Evolutionary conservation across 2,888 invertebrate genomes (phyloP).

Genomic region (Kuschelorhynchus macadamiae): DNA sequence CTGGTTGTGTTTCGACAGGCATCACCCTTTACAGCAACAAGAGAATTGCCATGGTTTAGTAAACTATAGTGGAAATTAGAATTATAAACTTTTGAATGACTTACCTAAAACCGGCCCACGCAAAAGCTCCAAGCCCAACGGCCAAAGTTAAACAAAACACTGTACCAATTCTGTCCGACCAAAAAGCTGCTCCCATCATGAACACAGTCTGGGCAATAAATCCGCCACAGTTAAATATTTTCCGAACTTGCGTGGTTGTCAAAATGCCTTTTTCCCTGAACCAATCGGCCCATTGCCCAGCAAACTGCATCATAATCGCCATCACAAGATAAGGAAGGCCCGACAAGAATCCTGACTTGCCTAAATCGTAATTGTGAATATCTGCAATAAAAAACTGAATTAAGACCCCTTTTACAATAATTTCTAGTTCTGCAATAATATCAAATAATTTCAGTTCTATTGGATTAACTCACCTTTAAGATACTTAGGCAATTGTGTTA

Average conservation of each 20-base stretch:
- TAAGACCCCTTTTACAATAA: background rate
- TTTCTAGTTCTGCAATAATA: background rate
- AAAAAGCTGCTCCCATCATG: slow-evolving; percentile 86
- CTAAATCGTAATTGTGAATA: slow-evolving; percentile 79
- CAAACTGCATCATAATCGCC: slow-evolving; percentile 84
- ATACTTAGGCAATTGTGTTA: slow-evolving; percentile 87
- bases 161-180: slow-evolving; percentile 76
- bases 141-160: slow-evolving; percentile 89
- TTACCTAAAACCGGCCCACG: slow-evolving; percentile 93
- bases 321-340: slow-evolving; percentile 92
- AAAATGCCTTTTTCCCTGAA: slow-evolving; percentile 76
- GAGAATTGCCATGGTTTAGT: too few species aligned
- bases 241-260: slow-evolving; percentile 81
- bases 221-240: slow-evolving; percentile 79
- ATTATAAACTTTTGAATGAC: too few species aligned
- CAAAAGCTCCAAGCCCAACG: slow-evolving; percentile 92
- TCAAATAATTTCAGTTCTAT: background rate
- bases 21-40: too few species aligned
- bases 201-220: slow-evolving; percentile 87
- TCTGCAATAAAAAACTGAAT: slow-evolving; percentile 70
- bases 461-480: slow-evolving; percentile 76
- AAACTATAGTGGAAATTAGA: too few species aligned
- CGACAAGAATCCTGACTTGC: slow-evolving; percentile 86
- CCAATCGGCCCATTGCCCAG: slow-evolving; percentile 89
- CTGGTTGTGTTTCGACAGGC: too few species aligned